Conservation (phyloP, 1,140 invertebrate genomes). For the Drosophila varians region DNA sequence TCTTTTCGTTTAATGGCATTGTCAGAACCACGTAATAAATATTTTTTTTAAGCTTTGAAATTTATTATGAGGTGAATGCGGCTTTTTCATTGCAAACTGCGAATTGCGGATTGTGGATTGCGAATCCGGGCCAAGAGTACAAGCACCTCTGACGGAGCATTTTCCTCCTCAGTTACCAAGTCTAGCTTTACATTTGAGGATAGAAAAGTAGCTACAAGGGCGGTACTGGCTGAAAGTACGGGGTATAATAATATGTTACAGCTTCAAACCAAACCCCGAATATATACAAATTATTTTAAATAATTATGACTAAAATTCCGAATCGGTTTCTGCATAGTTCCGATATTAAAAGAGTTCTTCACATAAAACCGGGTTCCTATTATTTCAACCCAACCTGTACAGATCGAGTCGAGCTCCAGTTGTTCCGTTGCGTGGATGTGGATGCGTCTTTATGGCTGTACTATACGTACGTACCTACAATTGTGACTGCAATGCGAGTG, state of each 20-base stretch:
- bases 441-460: background rate
- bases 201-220: background rate
- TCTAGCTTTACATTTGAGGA: background rate
- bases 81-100: slow-evolving; percentile 10
- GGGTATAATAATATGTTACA: no score
- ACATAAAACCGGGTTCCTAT: no score
- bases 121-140: slow-evolving; percentile 19
- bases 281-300: no score
- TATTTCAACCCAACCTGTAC: background rate
- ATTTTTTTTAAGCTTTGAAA: slow-evolving; percentile 53
- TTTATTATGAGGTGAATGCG: slow-evolving; percentile 64
- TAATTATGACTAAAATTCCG: no score
- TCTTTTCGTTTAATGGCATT: slow-evolving; percentile 37
- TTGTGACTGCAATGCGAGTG: slow-evolving; percentile 59
- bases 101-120: background rate
- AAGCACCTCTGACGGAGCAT: slow-evolving; percentile 7
- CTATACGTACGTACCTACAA: slow-evolving; percentile 13
- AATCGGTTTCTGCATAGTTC: no score
- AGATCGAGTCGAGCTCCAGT: slow-evolving; percentile 2
- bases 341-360: no score
- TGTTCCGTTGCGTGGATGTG: slow-evolving; percentile 32
- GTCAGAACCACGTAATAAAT: slow-evolving; percentile 66
- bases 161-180: background rate
- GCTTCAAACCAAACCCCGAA: no score
- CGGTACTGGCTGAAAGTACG: no score